phyloP scores from a whole-genome alignment of 2,888 invertebrate genomes.

The Thera obeliscata region DNA sequence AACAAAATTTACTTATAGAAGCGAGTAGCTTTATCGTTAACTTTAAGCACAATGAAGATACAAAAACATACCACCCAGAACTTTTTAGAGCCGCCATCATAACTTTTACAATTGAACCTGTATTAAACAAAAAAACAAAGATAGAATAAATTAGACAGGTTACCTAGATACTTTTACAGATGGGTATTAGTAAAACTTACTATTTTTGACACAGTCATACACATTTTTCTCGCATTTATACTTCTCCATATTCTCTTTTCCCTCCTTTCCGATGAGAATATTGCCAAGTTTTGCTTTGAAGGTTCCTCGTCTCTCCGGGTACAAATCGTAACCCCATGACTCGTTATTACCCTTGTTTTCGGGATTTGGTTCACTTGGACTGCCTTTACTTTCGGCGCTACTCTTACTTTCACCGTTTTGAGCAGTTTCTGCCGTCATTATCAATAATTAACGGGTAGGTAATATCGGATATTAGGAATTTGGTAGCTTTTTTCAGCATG shows the following conservation, averaged over 20 bases:
- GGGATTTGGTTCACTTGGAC: slow-evolving; percentile 28
- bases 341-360: slow-evolving; percentile 47
- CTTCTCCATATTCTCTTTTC: slow-evolving; percentile 88
- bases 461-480: not conserved
- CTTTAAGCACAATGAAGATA: not conserved
- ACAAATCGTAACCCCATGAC: slow-evolving; percentile 91
- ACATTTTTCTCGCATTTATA: slow-evolving; percentile 93
- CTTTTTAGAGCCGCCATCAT: slow-evolving; percentile 93
- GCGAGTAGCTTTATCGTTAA: not conserved
- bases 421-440: slow-evolving; percentile 52
- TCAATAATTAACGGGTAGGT: slow-evolving; percentile 16
- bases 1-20: slow-evolving; percentile 41
- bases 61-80: slow-evolving; percentile 88
- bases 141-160: not conserved
- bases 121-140: slow-evolving; percentile 32
- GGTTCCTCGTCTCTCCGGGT: slow-evolving; percentile 90
- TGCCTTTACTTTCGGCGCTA: slow-evolving; percentile 31
- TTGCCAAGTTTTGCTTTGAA: slow-evolving; percentile 82
- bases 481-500: not conserved
- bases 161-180: not conserved
- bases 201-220: slow-evolving; percentile 88
- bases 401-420: slow-evolving; percentile 29
- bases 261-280: slow-evolving; percentile 86
- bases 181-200: slow-evolving; percentile 66
- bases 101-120: slow-evolving; percentile 91